Conservation (phyloP, 1,140 invertebrate species). For the Hestina assimilis region DNA sequence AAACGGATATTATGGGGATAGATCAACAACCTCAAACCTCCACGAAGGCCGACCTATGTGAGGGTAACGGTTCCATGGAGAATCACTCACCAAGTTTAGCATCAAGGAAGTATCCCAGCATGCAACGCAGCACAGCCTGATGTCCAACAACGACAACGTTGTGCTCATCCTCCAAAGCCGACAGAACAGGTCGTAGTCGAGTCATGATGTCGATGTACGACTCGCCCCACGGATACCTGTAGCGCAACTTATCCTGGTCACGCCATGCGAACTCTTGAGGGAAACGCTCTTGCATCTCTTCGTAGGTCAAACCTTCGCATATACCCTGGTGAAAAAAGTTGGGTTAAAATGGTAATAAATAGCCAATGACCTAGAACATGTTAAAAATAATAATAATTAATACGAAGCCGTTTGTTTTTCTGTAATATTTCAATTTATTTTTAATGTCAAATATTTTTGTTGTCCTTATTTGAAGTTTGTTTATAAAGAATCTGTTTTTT, state of each 20-base stretch:
- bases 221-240: slow-evolving; percentile 95
- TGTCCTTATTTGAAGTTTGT: too few relatives aligned
- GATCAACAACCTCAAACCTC: too few relatives aligned
- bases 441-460: too few relatives aligned
- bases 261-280: slow-evolving; percentile 94
- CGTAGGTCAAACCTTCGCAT: slow-evolving; percentile 95
- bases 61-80: background rate
- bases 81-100: slow-evolving; percentile 82
- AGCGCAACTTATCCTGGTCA: slow-evolving; percentile 94
- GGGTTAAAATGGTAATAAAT: background rate
- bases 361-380: too few relatives aligned
- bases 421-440: too few relatives aligned
- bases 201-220: slow-evolving; percentile 93
- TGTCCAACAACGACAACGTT: slow-evolving; percentile 94
- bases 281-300: slow-evolving; percentile 94
- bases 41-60: background rate
- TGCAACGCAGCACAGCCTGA: slow-evolving; percentile 94
- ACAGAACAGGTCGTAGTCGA: slow-evolving; percentile 88
- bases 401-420: too few relatives aligned
- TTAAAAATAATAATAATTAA: background rate
- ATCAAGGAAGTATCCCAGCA: slow-evolving; percentile 94
- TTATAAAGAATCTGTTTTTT: too few relatives aligned
- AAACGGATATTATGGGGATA: too few relatives aligned
- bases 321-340: slow-evolving; percentile 82
- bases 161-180: slow-evolving; percentile 89